Base-by-base conservation (phyloP, 2,113 vertebrate genomes). In the Neogale vison region DNA sequence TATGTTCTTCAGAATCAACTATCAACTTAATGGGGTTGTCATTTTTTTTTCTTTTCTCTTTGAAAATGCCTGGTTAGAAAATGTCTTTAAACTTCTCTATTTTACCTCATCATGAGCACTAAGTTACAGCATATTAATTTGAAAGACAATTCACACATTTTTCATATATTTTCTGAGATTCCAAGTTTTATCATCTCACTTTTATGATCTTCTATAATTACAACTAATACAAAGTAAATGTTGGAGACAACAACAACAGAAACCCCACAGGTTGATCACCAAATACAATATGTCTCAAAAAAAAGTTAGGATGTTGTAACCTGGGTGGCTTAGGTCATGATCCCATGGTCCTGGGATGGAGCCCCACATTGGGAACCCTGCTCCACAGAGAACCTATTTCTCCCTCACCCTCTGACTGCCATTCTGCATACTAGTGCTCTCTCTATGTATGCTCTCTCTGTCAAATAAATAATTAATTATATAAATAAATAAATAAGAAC, bases 161-260 rank as follows among this genome's bases (percentile, higher is more conserved):
- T 57, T 42, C 88, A 96, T 76, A 59, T 7, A 0, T 95, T 95
- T 98, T 69, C 74, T 69, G 31, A 18, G 13, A 84, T 83, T 59
- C 14, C 45, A 86, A 92, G 84, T 95, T 98, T 97, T 93, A 81
- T 82, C 76, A 92, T 90, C 74, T 92, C 24, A 87, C 18, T 95
- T 96, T 92, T 93, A 87, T 4, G 5, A 26, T 2, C 42, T 95
- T 97, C 88, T 90, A 83, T 97, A 8, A 0, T 88, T 97, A 83
- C 1, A 96, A 50, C 3, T 52, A 82, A 61, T 61, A 71, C 11
- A 71, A 45, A 96, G 59, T 71, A 82, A 0, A 74, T 4, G 92
- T 87, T 93, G 52, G 0, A 0, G 63, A 96, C 14, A 52, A 52
- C 50, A 88, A 87, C 97, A 97, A 95, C 91, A 10, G 93, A 82